Base-by-base conservation (phyloP, 2,888 invertebrate genomes). In the Trichogramma evanescens region DNA sequence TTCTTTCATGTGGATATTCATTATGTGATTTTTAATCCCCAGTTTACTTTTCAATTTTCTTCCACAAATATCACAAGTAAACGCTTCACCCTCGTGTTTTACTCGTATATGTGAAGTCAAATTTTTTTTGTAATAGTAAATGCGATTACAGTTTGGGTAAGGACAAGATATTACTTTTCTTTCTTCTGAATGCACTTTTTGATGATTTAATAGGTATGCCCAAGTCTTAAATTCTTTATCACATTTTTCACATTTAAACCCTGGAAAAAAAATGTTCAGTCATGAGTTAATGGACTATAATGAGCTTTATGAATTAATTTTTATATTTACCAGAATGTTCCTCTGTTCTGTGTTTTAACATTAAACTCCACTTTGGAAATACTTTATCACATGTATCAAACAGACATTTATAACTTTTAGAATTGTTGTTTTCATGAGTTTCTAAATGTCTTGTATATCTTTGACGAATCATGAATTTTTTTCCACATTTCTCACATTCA, bases 91-190 rank as follows among this genome's bases (percentile, higher is more conserved):
- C 13, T 80, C 70, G 68, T 86, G 86, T 44, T 77, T 80, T 2
- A 75, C 74, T 58, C 77, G 66, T 59, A 85, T 78, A 65, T 86
- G 86, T 58, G 81, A 79, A 2, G 77, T 79, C 26, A 86, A 76
- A 76, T 85, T 86, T 49, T 78, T 80, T 65, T 81, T 81, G 63
- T 80, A 81, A 5, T 79, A 75, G 71, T 85, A 86, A 58, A 74
- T 72, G 53, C 82, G 80, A 2, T 66, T 56, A 65, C 82, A 82
- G 1, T 70, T 72, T 1, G 77, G 72, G 45, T 75, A 70, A 0
- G 72, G 67, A 13, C 82, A 82, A 40, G 70, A 46, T 40, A 74
- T 50, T 9, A 41, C 38, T 9, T 56, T 50, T 50, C 60, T 60
- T n/a, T 59, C n/a, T 6, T 59, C 45, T 40, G 9, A 3, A 38